Percentiles rank a stretch among this genome's conserved stretches.
These are phyloP conservation scores for Parazoanthus atlanticus DNA, from an alignment of 92 coral and sea anemone genomes.

Conservation along the genomic window DNA sequence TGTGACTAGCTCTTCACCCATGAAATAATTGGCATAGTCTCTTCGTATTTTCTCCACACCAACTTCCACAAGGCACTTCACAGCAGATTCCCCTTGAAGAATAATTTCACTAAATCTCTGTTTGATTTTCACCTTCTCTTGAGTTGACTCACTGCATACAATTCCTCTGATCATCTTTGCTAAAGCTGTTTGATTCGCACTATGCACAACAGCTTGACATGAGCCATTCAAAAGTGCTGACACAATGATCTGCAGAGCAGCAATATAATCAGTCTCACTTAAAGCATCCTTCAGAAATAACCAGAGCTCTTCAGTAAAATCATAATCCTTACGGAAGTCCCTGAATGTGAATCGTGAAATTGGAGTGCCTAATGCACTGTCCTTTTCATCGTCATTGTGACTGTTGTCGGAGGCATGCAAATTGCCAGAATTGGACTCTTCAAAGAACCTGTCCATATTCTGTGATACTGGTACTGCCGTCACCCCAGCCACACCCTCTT, in stretches of 20 bases:
- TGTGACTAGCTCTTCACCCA: constrained; percentile 88
- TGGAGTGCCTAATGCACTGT: constrained; percentile 54
- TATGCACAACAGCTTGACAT: constrained; percentile 85
- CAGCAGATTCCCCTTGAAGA: constrained; percentile 49
- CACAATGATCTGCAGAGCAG: constrained; percentile 64
- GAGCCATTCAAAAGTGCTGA: constrained; percentile 74
- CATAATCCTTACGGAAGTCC: constrained; percentile 89
- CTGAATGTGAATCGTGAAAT: constrained; percentile 62
- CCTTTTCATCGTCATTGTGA: constrained; percentile 53
- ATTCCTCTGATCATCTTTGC: constrained; percentile 79
- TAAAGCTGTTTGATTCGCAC: constrained; percentile 79
- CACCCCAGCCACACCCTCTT: constrained; percentile 37
- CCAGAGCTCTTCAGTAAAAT: constrained; percentile 93
- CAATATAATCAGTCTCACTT: constrained; percentile 64
- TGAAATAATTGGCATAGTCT: constrained; percentile 83
- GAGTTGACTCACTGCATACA: constrained; percentile 75
- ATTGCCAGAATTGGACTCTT: constrained; percentile 67
- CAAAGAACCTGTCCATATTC: constrained; percentile 73
- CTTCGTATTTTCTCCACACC: constrained; percentile 84
- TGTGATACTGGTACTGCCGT: constrained; percentile 41
- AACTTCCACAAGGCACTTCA: constrained; percentile 78
- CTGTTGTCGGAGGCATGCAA: constrained; percentile 48
- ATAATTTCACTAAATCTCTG: constrained; percentile 51
- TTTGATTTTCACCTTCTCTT: constrained; percentile 57
- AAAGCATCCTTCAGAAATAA: constrained; percentile 81